Percentiles rank a stretch among this genome's conserved stretches.
phyloP scores from a whole-genome alignment of 2,113 vertebrate species.

The Drymodes brunneopygia region DNA sequence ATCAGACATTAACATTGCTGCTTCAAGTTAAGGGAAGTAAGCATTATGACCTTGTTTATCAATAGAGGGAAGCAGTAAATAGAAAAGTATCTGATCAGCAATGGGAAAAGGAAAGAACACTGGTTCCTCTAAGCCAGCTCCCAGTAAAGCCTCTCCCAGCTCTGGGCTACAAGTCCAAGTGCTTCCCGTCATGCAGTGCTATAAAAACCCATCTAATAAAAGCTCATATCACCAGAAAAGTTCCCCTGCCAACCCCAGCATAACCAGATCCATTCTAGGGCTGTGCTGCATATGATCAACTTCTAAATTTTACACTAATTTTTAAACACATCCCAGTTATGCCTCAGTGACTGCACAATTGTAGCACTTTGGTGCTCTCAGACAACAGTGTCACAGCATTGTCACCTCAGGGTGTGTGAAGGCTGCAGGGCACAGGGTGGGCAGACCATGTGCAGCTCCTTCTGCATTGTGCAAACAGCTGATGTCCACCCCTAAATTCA shows the following conservation, averaged over 20 bases:
- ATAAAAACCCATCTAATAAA: not conserved
- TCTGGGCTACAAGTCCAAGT: not conserved
- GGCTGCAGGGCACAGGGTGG: not conserved
- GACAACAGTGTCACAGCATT: not conserved
- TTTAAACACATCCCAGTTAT: not conserved
- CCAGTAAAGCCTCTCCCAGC: not conserved
- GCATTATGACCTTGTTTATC: not conserved
- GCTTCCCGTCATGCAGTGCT: not conserved
- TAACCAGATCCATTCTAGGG: not conserved
- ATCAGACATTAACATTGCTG: constrained; percentile 39
- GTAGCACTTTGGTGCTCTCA: not conserved
- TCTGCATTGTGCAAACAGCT: not conserved
- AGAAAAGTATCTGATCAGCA: not conserved
- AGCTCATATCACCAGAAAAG: not conserved
- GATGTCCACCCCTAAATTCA: not conserved
- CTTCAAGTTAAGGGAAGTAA: constrained; percentile 7
- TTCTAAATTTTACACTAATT: not conserved
- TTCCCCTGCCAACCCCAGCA: not conserved
- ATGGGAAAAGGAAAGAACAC: not conserved
- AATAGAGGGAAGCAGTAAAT: not conserved
- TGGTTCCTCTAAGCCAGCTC: not conserved
- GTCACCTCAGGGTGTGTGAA: fast-evolving
- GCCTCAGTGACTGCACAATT: not conserved
- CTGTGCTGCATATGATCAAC: not conserved
- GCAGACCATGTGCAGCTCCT: not conserved